phyloP scores from a whole-genome alignment of 2,797 vertebrate species.

The Urocyon cinereoargenteus region DNA sequence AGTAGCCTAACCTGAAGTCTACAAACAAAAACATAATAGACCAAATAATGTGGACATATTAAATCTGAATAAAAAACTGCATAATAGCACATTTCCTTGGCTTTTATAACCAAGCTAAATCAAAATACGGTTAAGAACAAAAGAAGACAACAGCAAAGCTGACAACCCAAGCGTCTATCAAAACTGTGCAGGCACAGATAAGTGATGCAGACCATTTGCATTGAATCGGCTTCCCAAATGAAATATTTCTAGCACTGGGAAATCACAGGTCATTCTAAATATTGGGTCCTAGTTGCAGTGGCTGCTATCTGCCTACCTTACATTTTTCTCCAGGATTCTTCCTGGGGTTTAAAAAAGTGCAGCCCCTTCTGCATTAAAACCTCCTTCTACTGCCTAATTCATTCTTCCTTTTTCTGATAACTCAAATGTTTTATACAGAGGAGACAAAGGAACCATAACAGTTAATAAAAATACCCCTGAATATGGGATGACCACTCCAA shows the following conservation, averaged over 20 bases:
- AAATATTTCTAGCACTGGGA: constrained; percentile 11
- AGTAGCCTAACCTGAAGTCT: not conserved
- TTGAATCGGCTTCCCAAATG: not conserved
- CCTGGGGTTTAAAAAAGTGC: not conserved
- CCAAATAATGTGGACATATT: constrained; percentile 14
- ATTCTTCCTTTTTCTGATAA: not conserved
- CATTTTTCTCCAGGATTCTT: not conserved
- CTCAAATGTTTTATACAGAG: not conserved
- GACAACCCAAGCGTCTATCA: constrained; percentile 52
- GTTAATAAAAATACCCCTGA: not conserved
- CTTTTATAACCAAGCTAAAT: not conserved
- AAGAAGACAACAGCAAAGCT: constrained; percentile 46
- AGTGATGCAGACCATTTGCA: not conserved
- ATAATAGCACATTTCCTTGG: constrained; percentile 33
- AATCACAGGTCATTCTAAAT: constrained; percentile 34
- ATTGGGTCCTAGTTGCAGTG: not conserved
- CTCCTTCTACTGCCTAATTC: not conserved
- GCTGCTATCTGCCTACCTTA: not conserved
- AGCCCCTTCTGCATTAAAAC: not conserved
- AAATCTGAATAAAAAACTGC: constrained; percentile 57
- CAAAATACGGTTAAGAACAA: constrained; percentile 63
- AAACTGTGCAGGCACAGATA: constrained; percentile 18
- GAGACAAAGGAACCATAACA: not conserved
- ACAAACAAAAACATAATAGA: constrained; percentile 58
- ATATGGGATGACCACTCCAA: not conserved